Evolutionary conservation across 2,113 vertebrate species (phyloP).

Genomic region (Chauna torquata): DNA sequence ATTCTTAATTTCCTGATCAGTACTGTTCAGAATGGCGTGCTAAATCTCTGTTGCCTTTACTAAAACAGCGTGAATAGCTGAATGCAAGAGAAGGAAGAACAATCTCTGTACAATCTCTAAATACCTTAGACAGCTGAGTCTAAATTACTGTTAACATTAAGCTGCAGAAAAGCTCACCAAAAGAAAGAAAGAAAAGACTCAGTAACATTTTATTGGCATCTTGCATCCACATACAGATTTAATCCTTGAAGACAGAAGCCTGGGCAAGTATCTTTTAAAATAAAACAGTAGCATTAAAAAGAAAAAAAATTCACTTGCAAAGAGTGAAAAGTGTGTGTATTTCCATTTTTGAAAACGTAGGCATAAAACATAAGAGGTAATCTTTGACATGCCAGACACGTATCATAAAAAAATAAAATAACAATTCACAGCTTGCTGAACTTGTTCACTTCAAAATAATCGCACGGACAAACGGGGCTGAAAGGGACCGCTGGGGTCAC

Average conservation of each 20-base stretch:
- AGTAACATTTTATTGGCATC: not conserved
- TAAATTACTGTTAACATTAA: not conserved
- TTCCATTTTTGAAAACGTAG: not conserved
- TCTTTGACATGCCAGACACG: accelerated
- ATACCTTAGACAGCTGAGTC: not conserved
- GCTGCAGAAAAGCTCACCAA: not conserved
- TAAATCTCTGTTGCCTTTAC: not conserved
- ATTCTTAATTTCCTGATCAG: not conserved
- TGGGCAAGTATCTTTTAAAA: not conserved
- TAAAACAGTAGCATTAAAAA: not conserved
- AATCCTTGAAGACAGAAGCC: not conserved
- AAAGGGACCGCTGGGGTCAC: not conserved
- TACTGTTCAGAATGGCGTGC: not conserved
- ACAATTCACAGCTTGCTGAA: not conserved
- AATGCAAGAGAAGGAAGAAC: not conserved
- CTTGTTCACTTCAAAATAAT: not conserved
- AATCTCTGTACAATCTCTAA: not conserved
- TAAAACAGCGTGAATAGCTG: not conserved
- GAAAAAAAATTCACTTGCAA: not conserved
- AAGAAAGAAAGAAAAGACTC: not conserved
- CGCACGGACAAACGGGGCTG: not conserved
- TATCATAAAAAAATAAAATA: not conserved
- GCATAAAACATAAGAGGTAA: not conserved
- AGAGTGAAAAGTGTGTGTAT: not conserved
- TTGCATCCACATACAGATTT: not conserved